phyloP scores from a whole-genome alignment of 2,113 vertebrate genomes.

The Podocnemis expansa region DNA sequence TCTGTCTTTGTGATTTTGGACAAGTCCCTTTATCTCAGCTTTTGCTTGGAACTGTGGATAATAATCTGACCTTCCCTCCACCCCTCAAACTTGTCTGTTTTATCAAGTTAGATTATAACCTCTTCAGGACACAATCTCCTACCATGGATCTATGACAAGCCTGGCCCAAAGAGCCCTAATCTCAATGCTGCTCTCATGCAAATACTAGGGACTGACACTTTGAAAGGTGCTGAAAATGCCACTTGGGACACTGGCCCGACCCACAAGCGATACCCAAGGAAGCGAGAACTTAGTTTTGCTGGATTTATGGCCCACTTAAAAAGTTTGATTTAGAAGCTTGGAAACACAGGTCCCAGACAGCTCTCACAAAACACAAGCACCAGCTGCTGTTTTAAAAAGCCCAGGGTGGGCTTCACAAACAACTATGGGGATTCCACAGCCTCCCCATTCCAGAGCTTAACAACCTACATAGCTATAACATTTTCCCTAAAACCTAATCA shows the following conservation, averaged over 20 bases:
- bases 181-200: not conserved
- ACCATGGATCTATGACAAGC: not conserved
- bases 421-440: not conserved
- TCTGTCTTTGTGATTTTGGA: not conserved
- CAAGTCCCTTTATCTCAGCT: not conserved
- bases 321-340: not conserved
- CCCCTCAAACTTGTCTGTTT: not conserved
- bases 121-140: not conserved
- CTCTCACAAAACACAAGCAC: not conserved
- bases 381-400: not conserved
- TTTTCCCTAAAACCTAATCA: not conserved
- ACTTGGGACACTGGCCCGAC: too few relatives aligned
- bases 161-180: not conserved
- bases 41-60: not conserved
- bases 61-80: not conserved
- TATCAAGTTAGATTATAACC: not conserved
- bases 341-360: not conserved
- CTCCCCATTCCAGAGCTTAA: not conserved
- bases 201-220: not conserved
- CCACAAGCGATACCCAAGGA: not conserved
- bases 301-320: not conserved
- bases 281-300: not conserved
- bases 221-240: not conserved
- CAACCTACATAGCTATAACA: not conserved
- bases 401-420: not conserved